Percentiles rank a stretch among this genome's conserved stretches.
These are phyloP conservation scores for Trilocha varians DNA, from an alignment of 2,888 invertebrate species.

Conservation along the genomic window DNA sequence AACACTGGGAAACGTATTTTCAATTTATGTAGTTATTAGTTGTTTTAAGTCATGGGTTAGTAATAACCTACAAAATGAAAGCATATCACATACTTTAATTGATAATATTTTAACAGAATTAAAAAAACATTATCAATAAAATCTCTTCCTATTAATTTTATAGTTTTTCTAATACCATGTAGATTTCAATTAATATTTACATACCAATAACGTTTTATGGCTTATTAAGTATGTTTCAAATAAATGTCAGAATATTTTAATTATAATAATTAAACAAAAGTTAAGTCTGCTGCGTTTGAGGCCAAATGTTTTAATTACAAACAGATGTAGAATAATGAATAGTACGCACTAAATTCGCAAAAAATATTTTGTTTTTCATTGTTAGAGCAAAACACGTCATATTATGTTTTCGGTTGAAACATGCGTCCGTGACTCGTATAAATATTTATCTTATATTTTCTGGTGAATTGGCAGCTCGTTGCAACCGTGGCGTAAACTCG, in stretches of 20 bases:
- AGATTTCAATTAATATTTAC: too few relatives aligned
- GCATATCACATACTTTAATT: too few relatives aligned
- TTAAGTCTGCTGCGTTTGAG: neutral
- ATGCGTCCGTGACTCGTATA: conserved; percentile 25
- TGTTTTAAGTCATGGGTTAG: too few relatives aligned
- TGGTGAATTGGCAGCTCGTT: conserved; percentile 29
- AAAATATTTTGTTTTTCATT: neutral
- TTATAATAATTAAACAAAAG: neutral
- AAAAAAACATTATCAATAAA: too few relatives aligned
- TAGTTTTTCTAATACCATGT: too few relatives aligned
- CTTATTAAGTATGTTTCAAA: neutral
- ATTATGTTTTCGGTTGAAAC: conserved; percentile 20
- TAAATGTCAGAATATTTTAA: neutral
- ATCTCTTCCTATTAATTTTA: too few relatives aligned
- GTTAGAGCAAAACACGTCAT: conserved; percentile 24
- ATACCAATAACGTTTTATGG: too few relatives aligned
- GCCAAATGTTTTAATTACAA: neutral
- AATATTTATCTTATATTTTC: conserved; percentile 48
- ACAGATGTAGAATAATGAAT: neutral
- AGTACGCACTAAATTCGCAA: neutral
- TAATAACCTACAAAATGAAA: too few relatives aligned
- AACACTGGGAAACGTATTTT: too few relatives aligned
- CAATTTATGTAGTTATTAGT: too few relatives aligned
- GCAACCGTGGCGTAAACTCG: conserved; percentile 29
- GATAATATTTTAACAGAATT: too few relatives aligned